Evolutionary conservation across 1,140 invertebrate species (phyloP), one percentile per base, ranked within the genome.

Genomic region (Spodoptera frugiperda): DNA sequence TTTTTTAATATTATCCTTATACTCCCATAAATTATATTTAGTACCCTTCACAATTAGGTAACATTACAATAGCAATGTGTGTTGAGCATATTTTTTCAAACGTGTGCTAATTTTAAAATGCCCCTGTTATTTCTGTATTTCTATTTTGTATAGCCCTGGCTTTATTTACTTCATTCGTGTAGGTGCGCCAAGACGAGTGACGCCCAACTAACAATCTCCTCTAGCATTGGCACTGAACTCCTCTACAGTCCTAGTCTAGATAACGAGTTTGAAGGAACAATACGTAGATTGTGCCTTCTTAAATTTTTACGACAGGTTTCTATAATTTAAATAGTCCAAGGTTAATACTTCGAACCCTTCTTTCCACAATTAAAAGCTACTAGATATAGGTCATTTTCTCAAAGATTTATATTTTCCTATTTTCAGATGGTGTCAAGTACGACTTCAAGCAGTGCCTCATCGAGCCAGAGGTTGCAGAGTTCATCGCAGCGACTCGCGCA

Each of bases 391-490:
- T 5, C 10, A n/a, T 33, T 44, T 2, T 44, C 33, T 44, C 15
- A 44, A 44, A 44, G 15, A 3, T 63, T 11, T 74, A 44, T n/a
- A 6, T 44, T 57, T 68, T 74, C 33, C 0, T 39, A 1, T 48
- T 90, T 87, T 44, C 88, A 94, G 94, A 94, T 94, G 94, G 92
- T 94, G 51, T 94, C 94, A 59, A 94, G 91, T 81, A 95, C 95
- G 63, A 95, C 95, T 63, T 95, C 95, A 19, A 95, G 95, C 79
- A 96, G 95, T 82, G 94, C 95, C 73, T 94, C 94, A 74, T 94
- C 95, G 30, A 95, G 94, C 75, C 95, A 95, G 81, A 94, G 95
- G 54, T 84, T 95, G 71, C 93, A 94, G 75, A 91, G 91, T 70
- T 94, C 94, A 21, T 94, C 95, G 68, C 95, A 95, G 78, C 85